These are phyloP conservation scores for Tenthredo notha DNA, from an alignment of 2,888 invertebrate species.

Conservation along the genomic window DNA sequence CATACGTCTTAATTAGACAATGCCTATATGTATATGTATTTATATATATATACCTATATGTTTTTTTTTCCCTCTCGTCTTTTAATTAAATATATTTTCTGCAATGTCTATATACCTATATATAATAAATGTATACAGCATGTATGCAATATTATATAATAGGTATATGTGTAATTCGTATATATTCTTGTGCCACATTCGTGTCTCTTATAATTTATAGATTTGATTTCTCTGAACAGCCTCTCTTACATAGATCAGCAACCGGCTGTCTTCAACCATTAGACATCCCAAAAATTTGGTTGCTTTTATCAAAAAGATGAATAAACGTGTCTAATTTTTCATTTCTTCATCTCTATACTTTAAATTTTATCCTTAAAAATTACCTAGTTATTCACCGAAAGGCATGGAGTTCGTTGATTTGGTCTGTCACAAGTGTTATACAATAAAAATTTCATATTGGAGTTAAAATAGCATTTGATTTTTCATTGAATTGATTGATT, in stretches of 20 bases:
- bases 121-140: not conserved
- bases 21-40: not conserved
- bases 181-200: constrained; percentile 66
- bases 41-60: not conserved
- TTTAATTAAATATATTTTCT: constrained; percentile 14
- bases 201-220: constrained; percentile 56
- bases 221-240: constrained; percentile 56
- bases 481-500: not conserved
- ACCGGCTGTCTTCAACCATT: constrained; percentile 24
- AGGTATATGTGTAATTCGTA: constrained; percentile 71
- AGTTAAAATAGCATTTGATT: not conserved
- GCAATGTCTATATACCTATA: not conserved
- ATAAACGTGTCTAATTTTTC: not conserved
- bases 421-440: not conserved
- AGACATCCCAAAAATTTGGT: not conserved
- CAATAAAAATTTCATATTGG: not conserved
- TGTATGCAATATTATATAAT: not conserved
- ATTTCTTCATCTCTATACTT: not conserved
- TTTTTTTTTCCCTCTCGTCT: not conserved
- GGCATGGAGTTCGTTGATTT: constrained; percentile 45
- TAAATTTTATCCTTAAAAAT: not conserved
- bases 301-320: not conserved
- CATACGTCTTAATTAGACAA: constrained; percentile 4
- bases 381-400: constrained; percentile 3
- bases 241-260: constrained; percentile 27